These are phyloP conservation scores for Aethes cnicana DNA, from an alignment of 2,888 invertebrate species.

Conservation along the genomic window DNA sequence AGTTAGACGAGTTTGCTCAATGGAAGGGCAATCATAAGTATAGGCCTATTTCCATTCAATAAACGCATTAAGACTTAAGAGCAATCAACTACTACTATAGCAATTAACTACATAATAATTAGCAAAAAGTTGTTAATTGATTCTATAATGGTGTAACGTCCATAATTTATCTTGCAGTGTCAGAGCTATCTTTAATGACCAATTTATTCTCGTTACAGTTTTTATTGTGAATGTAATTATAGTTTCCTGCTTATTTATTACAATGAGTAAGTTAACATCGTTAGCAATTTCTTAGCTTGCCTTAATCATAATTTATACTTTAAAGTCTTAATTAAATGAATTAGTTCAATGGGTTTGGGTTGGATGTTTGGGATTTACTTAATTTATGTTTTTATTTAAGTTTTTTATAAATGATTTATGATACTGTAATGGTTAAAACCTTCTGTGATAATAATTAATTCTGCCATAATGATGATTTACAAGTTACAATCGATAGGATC, in stretches of 20 bases:
- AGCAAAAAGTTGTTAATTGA: too few relatives aligned
- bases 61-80: too few relatives aligned
- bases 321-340: constrained; percentile 21
- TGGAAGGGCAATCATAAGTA: neutral
- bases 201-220: too few relatives aligned
- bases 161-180: too few relatives aligned
- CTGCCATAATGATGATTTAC: constrained; percentile 45
- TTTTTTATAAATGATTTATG: constrained; percentile 43
- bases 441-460: constrained; percentile 62
- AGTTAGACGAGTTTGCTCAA: neutral
- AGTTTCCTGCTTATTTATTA: neutral
- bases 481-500: constrained; percentile 20
- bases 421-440: constrained; percentile 43
- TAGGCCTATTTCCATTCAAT: neutral
- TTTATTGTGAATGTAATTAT: neutral
- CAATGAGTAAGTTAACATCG: neutral
- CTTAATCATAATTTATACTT: constrained; percentile 17
- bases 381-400: constrained; percentile 25
- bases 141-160: too few relatives aligned
- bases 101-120: too few relatives aligned
- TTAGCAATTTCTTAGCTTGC: constrained; percentile 18
- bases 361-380: constrained; percentile 31
- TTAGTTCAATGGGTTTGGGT: constrained; percentile 26
- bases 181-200: too few relatives aligned
- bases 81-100: too few relatives aligned